Evolutionary conservation across 2,113 vertebrate genomes (phyloP).

Genomic region (Pituophis catenifer): DNA sequence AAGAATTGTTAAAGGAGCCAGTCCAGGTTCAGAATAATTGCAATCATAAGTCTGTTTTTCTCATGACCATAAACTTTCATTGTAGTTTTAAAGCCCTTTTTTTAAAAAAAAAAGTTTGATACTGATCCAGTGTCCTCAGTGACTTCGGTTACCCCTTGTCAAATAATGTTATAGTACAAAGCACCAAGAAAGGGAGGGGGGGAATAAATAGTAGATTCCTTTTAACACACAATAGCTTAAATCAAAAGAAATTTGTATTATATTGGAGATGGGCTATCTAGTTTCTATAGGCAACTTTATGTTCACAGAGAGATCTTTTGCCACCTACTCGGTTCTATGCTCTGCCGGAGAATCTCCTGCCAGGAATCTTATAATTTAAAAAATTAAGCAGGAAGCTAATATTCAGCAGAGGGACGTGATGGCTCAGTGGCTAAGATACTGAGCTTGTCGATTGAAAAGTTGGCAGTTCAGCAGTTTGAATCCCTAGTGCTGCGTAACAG

Average conservation of each 20-base stretch:
- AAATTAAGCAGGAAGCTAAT: background rate
- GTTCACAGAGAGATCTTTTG: background rate
- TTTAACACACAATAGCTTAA: background rate
- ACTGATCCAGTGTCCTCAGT: background rate
- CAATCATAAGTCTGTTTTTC: conserved; percentile 30
- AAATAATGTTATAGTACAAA: conserved; percentile 30
- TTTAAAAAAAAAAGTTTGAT: background rate
- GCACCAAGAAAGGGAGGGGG: background rate
- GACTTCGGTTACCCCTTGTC: conserved; percentile 41
- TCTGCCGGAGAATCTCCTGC: background rate
- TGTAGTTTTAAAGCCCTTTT: conserved; percentile 24
- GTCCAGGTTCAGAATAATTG: background rate
- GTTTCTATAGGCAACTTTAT: background rate
- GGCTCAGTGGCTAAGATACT: too few relatives aligned
- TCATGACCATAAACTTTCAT: conserved; percentile 28
- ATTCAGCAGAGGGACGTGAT: background rate
- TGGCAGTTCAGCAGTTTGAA: too few relatives aligned
- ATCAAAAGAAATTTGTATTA: background rate
- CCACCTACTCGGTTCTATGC: background rate
- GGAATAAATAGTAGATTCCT: background rate
- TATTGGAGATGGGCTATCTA: background rate
- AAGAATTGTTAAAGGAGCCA: conserved; percentile 29
- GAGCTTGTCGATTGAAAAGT: too few relatives aligned
- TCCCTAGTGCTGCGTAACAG: too few relatives aligned
- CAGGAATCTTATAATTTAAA: background rate